A percentile compares a stretch with the other conserved stretches of the same genome.
Evolutionary conservation across 2,797 vertebrate genomes (phyloP).

Genomic region (Dermochelys coriacea): DNA sequence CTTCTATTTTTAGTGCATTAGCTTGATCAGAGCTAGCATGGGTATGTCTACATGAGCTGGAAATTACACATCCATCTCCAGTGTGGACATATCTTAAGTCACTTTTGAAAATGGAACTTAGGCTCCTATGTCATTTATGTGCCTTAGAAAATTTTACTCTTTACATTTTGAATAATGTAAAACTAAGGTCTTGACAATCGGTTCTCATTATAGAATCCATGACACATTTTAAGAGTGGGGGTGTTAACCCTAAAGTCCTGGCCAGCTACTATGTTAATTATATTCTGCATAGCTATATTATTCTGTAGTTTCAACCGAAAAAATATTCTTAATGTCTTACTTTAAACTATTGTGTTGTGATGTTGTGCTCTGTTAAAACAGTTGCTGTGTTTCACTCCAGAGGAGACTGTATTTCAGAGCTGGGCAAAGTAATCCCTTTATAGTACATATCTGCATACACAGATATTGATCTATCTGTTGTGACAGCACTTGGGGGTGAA

Average conservation of each 20-base stretch:
- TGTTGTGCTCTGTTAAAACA: neutral
- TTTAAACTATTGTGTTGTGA: neutral
- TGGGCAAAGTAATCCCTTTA: neutral
- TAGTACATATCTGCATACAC: fast-evolving
- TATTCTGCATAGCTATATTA: neutral
- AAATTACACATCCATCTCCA: neutral
- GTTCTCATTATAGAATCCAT: neutral
- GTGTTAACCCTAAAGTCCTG: neutral
- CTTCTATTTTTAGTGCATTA: neutral
- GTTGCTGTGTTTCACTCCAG: neutral
- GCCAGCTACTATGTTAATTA: neutral
- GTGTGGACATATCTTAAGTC: neutral
- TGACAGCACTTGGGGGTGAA: neutral
- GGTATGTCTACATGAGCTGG: too few relatives aligned
- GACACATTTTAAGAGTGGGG: neutral
- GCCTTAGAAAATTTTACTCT: neutral
- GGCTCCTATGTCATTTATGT: neutral
- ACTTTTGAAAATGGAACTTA: neutral
- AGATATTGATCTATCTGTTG: neutral
- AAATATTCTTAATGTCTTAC: neutral
- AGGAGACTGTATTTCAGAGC: neutral
- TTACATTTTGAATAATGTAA: neutral
- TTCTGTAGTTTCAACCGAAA: neutral
- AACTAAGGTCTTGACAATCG: neutral
- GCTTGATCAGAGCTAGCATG: neutral